Percentiles rank a stretch among this genome's conserved stretches.
These are phyloP conservation scores for Oplegnathus fasciatus DNA, from an alignment of 2,113 vertebrate species.

Conservation along the genomic window DNA sequence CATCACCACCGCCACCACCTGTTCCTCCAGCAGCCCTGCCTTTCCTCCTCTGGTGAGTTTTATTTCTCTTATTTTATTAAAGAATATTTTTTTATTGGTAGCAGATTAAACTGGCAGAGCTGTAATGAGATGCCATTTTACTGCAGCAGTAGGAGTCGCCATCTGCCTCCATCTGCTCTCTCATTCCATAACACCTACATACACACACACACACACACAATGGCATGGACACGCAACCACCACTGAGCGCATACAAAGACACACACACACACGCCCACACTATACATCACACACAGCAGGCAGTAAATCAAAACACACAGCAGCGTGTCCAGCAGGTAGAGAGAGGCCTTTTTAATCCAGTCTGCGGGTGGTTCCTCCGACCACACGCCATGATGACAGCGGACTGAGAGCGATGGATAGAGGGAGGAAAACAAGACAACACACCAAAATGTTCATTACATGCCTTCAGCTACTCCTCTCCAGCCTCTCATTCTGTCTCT, in stretches of 20 bases:
- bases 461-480: not conserved
- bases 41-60: constrained; percentile 16
- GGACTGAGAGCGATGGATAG: not conserved
- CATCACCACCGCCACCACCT: constrained; percentile 29
- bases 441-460: not conserved
- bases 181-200: constrained; percentile 44
- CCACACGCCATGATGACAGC: not conserved
- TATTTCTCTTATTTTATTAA: constrained; percentile 47
- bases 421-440: not conserved
- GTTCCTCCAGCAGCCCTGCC: constrained; percentile 6
- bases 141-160: constrained; percentile 69
- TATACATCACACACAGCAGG: constrained; percentile 17
- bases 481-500: not conserved
- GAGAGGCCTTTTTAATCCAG: constrained; percentile 40
- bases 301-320: constrained; percentile 41
- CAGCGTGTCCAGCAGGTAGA: constrained; percentile 48
- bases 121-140: constrained; percentile 69
- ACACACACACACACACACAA: constrained; percentile 14
- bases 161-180: constrained; percentile 77
- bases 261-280: constrained; percentile 13
- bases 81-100: constrained; percentile 42
- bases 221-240: not conserved
- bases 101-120: constrained; percentile 67
- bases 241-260: not conserved
- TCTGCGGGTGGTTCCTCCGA: constrained; percentile 36